Evolutionary conservation across 2,113 vertebrate species (phyloP).

Genomic region (Chroicocephalus ridibundus): DNA sequence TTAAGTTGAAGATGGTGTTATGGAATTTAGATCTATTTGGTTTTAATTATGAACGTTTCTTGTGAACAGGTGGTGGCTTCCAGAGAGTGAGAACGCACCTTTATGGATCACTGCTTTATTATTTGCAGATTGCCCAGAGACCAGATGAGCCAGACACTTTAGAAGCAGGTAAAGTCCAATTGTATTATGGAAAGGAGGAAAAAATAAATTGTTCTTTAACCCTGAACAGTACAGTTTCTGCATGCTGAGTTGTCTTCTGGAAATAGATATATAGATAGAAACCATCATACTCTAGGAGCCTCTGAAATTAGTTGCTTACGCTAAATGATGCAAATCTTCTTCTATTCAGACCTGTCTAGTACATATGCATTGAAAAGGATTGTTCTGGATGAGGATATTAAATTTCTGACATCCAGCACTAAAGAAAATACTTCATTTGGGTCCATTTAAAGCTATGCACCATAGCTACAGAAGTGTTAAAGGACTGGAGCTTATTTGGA

Average conservation of each 20-base stretch:
- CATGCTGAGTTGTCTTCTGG: background rate
- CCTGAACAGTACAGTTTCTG: background rate
- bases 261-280: background rate
- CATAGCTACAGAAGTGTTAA: background rate
- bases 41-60: background rate
- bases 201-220: background rate
- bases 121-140: slow-evolving; percentile 95
- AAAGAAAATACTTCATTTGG: background rate
- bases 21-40: background rate
- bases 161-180: slow-evolving; percentile 81
- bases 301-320: background rate
- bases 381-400: background rate
- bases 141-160: slow-evolving; percentile 96
- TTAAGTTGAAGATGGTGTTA: background rate
- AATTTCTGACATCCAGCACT: background rate
- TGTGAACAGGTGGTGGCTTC: slow-evolving; percentile 88
- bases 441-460: background rate
- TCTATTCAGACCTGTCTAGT: background rate
- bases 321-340: background rate
- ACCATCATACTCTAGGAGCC: background rate
- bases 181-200: background rate
- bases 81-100: slow-evolving; percentile 93
- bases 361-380: background rate
- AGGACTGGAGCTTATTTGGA: background rate
- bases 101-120: slow-evolving; percentile 94